Percentiles rank a stretch among this genome's conserved stretches.
phyloP scores from a whole-genome alignment of 2,113 vertebrate species.

The Festucalex cinctus region DNA sequence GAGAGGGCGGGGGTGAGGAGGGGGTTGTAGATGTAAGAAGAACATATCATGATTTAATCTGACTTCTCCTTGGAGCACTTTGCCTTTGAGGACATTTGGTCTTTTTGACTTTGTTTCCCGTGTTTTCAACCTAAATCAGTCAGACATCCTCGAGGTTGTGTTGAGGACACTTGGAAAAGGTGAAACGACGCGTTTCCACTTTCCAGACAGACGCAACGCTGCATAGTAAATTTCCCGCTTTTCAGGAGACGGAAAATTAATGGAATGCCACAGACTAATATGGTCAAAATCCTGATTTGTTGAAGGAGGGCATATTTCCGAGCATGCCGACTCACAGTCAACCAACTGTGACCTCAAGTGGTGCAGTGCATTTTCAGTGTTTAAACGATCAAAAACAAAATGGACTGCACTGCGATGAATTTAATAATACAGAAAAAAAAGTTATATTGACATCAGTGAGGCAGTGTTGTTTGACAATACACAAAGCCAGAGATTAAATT shows the following conservation, averaged over 20 bases:
- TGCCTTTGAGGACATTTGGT: not conserved
- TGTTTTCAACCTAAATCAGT: constrained; percentile 37
- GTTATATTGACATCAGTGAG: constrained; percentile 53
- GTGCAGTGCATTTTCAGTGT: not conserved
- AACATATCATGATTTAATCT: constrained; percentile 38
- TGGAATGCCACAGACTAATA: constrained; percentile 55
- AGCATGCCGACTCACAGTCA: constrained; percentile 34
- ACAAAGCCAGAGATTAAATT: constrained; percentile 57
- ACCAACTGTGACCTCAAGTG: constrained; percentile 14
- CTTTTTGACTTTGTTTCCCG: constrained; percentile 26
- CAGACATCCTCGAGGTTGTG: constrained; percentile 36
- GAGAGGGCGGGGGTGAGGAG: not conserved
- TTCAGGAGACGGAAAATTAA: constrained; percentile 33
- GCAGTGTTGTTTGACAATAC: constrained; percentile 52
- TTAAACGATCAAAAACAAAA: constrained; percentile 60
- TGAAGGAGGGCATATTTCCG: constrained; percentile 35
- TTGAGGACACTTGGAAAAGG: constrained; percentile 37
- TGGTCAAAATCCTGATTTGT: constrained; percentile 60
- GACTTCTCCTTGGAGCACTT: constrained; percentile 33
- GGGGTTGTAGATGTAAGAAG: no score
- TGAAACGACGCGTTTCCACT: constrained; percentile 52
- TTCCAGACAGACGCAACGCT: constrained; percentile 51
- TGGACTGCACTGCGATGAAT: constrained; percentile 61
- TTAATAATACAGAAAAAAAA: constrained; percentile 62
- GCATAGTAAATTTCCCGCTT: constrained; percentile 36